These are phyloP conservation scores for Helicorthomorpha holstii DNA, from an alignment of 1,140 invertebrate species.

Conservation along the genomic window DNA sequence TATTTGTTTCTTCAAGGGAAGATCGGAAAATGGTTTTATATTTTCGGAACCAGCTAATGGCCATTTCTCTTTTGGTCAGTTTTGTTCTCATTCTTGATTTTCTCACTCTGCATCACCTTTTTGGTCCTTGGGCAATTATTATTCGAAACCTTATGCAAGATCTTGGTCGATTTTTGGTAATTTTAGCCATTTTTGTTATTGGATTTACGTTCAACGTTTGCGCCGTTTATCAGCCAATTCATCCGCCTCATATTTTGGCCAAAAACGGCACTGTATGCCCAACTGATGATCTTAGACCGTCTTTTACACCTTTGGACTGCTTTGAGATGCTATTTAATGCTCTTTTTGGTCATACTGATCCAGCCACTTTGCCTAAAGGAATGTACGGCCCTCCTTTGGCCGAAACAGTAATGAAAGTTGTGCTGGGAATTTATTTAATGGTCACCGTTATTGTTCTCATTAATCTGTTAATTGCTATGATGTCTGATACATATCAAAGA, in stretches of 20 bases:
- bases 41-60: slow-evolving; percentile 89
- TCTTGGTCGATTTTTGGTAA: slow-evolving; percentile 85
- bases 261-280: slow-evolving; percentile 8
- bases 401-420: slow-evolving; percentile 28
- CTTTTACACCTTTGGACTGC: slow-evolving; percentile 48
- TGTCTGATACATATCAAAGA: slow-evolving; percentile 97
- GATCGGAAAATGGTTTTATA: slow-evolving; percentile 73
- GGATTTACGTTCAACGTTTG: slow-evolving; percentile 92
- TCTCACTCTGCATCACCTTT: slow-evolving; percentile 93
- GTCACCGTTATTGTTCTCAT: slow-evolving; percentile 94
- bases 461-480: slow-evolving; percentile 98
- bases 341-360: slow-evolving; percentile 88
- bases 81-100: slow-evolving; percentile 96
- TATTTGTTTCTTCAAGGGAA: slow-evolving; percentile 20
- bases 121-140: slow-evolving; percentile 84
- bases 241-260: slow-evolving; percentile 6
- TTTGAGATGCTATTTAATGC: slow-evolving; percentile 96
- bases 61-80: slow-evolving; percentile 77
- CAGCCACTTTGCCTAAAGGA: slow-evolving; percentile 37
- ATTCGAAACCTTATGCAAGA: slow-evolving; percentile 45
- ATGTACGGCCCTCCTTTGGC: slow-evolving; percentile 16
- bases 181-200: slow-evolving; percentile 91
- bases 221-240: slow-evolving; percentile 21
- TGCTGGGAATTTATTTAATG: slow-evolving; percentile 93
- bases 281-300: neutral